phyloP scores from a whole-genome alignment of 2,113 vertebrate species.

The Istiophorus platypterus region DNA sequence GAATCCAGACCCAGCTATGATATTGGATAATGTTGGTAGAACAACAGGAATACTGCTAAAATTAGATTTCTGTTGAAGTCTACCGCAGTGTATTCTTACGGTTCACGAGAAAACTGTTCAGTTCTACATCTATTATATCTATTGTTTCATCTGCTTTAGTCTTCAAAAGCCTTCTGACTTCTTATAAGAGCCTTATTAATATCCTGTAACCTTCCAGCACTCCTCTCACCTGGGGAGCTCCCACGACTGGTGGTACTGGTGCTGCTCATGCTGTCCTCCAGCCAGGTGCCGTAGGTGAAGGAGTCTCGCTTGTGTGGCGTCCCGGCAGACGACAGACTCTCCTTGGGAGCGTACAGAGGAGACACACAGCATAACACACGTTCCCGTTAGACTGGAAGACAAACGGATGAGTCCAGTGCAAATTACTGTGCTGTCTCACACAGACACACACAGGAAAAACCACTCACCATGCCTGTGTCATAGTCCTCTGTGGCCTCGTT shows the following conservation, averaged over 20 bases:
- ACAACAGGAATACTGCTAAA: background rate
- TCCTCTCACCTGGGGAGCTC: conserved; percentile 85
- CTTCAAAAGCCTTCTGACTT: background rate
- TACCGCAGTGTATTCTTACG: no score
- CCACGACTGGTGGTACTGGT: conserved; percentile 79
- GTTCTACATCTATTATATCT: no score
- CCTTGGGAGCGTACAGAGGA: conserved; percentile 72
- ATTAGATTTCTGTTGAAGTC: no score
- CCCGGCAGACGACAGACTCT: conserved; percentile 89
- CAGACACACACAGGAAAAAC: background rate
- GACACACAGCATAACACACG: background rate
- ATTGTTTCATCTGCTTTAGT: background rate
- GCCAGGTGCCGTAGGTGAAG: conserved; percentile 90
- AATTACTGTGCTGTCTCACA: background rate
- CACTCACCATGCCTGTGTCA: conserved; percentile 88
- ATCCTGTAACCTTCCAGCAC: background rate
- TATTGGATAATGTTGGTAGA: background rate
- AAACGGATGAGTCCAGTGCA: background rate
- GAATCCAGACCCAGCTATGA: background rate
- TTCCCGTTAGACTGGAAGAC: background rate
- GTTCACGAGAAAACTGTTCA: background rate
- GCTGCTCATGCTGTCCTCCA: conserved; percentile 88
- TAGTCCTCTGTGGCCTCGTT: conserved; percentile 88
- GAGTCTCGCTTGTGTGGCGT: conserved; percentile 91
- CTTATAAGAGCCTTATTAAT: background rate